Conservation (phyloP, 2,113 vertebrate genomes). For the Thamnophis sirtalis region DNA sequence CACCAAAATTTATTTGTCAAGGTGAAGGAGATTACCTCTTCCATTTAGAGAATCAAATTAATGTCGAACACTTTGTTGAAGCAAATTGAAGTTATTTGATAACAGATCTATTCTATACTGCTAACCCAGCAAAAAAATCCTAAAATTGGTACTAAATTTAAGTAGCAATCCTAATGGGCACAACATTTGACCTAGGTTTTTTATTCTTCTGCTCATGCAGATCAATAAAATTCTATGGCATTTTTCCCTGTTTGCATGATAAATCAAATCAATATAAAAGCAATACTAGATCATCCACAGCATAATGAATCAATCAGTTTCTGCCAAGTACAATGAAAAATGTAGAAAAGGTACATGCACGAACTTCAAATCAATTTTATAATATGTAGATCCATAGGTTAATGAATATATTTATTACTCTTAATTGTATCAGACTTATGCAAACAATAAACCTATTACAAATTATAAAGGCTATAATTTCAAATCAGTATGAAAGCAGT, state of each 20-base stretch:
- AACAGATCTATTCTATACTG: background rate
- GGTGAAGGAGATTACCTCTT: background rate
- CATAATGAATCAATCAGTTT: background rate
- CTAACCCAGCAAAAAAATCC: background rate
- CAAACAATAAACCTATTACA: slow-evolving; percentile 48
- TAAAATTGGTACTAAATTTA: background rate
- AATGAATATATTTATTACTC: slow-evolving; percentile 61
- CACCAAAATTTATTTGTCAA: background rate
- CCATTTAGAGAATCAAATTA: background rate
- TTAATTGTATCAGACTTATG: slow-evolving; percentile 46
- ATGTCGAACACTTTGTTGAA: background rate
- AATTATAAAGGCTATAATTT: slow-evolving; percentile 39
- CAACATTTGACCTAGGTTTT: background rate
- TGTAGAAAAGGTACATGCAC: background rate
- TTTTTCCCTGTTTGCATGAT: background rate
- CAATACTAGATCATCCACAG: background rate
- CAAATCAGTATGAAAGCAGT: slow-evolving; percentile 8
- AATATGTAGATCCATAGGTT: slow-evolving; percentile 22
- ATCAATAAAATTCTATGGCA: background rate
- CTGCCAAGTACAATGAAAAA: background rate
- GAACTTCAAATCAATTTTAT: slow-evolving; percentile 38
- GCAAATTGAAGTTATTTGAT: background rate
- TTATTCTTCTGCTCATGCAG: background rate
- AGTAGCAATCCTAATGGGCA: background rate
- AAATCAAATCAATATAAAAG: background rate